Evolutionary conservation across 2,888 invertebrate genomes (phyloP).

Genomic region (Apamea epomidion): DNA sequence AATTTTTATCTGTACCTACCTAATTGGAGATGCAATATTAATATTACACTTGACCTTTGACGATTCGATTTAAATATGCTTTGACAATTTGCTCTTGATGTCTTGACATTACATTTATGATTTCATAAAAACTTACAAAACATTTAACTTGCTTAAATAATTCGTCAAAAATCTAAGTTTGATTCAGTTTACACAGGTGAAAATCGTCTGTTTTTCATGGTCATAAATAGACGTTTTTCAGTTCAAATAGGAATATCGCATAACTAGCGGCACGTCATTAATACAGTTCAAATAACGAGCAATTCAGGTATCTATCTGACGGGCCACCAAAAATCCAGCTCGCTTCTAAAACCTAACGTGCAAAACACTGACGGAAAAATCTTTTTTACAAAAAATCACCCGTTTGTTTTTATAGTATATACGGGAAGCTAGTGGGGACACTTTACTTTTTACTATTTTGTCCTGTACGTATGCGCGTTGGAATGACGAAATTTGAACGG

Average conservation of each 20-base stretch:
- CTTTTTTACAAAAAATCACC: conserved; percentile 40
- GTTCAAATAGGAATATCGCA: not conserved
- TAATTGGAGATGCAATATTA: too few relatives aligned
- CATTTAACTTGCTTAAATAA: not conserved
- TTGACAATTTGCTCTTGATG: too few relatives aligned
- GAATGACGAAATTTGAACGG: conserved; percentile 66
- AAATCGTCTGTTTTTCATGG: not conserved
- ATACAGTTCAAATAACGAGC: conserved; percentile 1
- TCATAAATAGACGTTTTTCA: not conserved
- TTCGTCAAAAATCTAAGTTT: not conserved
- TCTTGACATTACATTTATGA: too few relatives aligned
- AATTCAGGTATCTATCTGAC: not conserved
- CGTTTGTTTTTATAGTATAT: conserved; percentile 58
- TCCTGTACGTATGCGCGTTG: conserved; percentile 40
- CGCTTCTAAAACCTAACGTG: conserved; percentile 22
- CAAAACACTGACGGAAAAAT: conserved; percentile 27
- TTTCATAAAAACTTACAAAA: too few relatives aligned
- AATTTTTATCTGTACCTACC: too few relatives aligned
- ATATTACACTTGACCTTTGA: too few relatives aligned
- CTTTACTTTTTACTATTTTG: conserved; percentile 58
- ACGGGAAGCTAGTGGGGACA: conserved; percentile 38
- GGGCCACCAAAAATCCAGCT: conserved; percentile 37
- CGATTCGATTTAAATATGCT: too few relatives aligned
- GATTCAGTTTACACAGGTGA: not conserved
- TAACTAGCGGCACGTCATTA: not conserved